Conservation (phyloP, 1,140 invertebrate genomes). For the Meloidogyne hapla region DNA sequence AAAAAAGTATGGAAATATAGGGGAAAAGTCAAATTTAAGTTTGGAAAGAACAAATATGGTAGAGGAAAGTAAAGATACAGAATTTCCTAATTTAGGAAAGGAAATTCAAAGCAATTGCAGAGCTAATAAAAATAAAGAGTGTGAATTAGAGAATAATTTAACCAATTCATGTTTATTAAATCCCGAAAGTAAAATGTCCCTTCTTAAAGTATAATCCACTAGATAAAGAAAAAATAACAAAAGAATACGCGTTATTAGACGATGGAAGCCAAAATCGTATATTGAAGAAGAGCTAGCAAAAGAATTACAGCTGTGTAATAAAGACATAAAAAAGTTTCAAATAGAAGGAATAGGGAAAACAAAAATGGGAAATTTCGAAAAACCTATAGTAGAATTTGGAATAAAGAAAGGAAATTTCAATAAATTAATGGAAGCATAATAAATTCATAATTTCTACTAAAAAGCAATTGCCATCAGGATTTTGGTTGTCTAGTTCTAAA, state of each 20-base stretch:
- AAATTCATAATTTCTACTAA: neutral
- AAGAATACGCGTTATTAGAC: neutral
- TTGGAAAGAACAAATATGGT: too few relatives aligned
- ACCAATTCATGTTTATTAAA: neutral
- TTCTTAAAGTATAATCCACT: neutral
- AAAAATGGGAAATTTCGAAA: too few relatives aligned
- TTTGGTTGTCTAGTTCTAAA: neutral
- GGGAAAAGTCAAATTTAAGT: neutral
- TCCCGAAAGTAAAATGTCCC: neutral
- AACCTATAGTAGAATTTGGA: too few relatives aligned
- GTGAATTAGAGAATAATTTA: too few relatives aligned
- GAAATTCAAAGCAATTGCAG: too few relatives aligned
- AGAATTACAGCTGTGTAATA: neutral
- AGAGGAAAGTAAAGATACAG: neutral
- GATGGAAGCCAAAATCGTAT: neutral
- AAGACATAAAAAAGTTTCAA: neutral
- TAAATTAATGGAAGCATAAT: neutral
- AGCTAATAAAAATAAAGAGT: too few relatives aligned
- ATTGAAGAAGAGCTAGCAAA: constrained; percentile 6
- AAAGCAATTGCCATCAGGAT: neutral
- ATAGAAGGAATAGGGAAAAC: neutral
- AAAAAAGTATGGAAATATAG: neutral
- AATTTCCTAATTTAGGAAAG: neutral
- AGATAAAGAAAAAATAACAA: neutral
- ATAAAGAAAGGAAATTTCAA: too few relatives aligned